Evolutionary conservation across 92 coral and sea anemone species (phyloP), one percentile per base, ranked within the genome.

Genomic region (Epizoanthus rinbou): DNA sequence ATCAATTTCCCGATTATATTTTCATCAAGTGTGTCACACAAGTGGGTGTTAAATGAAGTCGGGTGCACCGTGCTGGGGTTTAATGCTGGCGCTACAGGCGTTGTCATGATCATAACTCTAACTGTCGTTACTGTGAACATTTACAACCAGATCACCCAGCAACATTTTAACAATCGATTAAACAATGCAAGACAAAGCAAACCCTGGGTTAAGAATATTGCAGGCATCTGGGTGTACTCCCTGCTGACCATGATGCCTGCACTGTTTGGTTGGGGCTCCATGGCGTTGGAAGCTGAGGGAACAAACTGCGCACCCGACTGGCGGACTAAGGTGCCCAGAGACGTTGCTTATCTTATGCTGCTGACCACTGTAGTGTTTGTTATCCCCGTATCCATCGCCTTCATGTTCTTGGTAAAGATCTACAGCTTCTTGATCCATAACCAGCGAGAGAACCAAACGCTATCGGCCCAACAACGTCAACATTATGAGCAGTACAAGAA

Each of bases 231-330:
- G 91, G 31, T 72, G 35, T 79, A 69, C 31, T 84, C 91, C 11
- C 15, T 54, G 18, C 68, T 50, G 19, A 50, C 68, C 21, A 69
- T 87, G 87, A 35, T 88, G 3, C 91, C 91, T 19, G 84, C 88
- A 15, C 17, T 72, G 52, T n/a, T 74, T 11, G 91, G 91, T 0
- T 60, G 84, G 28, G 86, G 88, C 2, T 65, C 85, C 22, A 88
- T 84, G 47, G 64, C 68, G 0, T 37, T 74, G 0, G 91, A 88
- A 39, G 88, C 85, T 0, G 91, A 88, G 3, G 58, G 63, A 14
- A 85, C 88, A 3, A 80, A 88, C 31, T 88, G 91, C 74, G 91
- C 88, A 2, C 91, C 91, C 0, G 71, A 88, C 74, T 88, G 91
- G 91, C 82, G 85, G 13, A 74, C 88, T 13, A 43, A 56, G 4